Conservation (phyloP, 2,888 invertebrate species). For the Zaprionus lineosus region DNA sequence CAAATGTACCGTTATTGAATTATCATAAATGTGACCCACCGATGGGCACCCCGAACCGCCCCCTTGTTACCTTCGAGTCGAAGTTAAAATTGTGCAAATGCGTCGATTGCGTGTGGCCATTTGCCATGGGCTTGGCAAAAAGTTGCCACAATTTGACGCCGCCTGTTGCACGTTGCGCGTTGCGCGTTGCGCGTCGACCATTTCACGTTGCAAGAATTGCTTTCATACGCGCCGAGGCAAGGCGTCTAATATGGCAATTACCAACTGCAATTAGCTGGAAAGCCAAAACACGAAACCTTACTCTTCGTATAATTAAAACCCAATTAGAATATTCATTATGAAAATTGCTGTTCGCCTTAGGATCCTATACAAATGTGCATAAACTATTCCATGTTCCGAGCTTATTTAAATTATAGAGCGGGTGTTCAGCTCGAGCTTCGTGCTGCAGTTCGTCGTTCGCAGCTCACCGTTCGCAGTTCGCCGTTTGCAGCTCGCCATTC, state of each 20-base stretch:
- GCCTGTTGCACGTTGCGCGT: constrained; percentile 27
- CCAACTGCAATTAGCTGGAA: constrained; percentile 62
- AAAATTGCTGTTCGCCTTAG: constrained; percentile 57
- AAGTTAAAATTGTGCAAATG: constrained; percentile 39
- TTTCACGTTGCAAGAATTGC: not conserved
- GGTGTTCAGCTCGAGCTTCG: no score
- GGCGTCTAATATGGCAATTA: constrained; percentile 77
- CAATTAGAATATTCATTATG: constrained; percentile 74
- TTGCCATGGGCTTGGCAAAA: constrained; percentile 53
- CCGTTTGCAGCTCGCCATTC: no score
- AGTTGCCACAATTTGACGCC: constrained; percentile 41
- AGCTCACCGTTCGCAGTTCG: no score
- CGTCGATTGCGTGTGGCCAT: constrained; percentile 58
- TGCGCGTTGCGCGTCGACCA: not conserved
- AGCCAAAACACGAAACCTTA: constrained; percentile 48
- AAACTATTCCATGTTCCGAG: constrained; percentile 38
- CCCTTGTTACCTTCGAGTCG: not conserved
- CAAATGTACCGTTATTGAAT: constrained; percentile 68
- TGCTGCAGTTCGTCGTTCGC: no score
- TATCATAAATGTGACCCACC: constrained; percentile 37
- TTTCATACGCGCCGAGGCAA: constrained; percentile 47
- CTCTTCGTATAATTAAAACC: constrained; percentile 69
- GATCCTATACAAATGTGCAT: constrained; percentile 54
- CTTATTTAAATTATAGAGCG: constrained; percentile 51
- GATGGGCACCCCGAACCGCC: not conserved